Conservation (phyloP, 2,797 vertebrate genomes). For the Smutsia temminckii region DNA sequence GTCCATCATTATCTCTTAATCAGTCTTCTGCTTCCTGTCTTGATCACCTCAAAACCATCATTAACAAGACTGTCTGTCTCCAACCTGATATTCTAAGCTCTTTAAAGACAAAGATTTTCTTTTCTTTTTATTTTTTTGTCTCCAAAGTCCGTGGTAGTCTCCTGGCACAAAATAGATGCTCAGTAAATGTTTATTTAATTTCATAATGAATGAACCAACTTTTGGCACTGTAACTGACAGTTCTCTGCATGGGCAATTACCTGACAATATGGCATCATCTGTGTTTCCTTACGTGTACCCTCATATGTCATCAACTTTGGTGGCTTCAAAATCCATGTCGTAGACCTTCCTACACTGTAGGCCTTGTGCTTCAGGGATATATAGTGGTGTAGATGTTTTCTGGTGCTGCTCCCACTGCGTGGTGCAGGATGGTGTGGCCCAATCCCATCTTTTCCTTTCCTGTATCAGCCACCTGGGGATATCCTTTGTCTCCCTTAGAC, state of each 20-base stretch:
- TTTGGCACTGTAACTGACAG: not conserved
- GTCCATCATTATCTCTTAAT: not conserved
- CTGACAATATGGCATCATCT: not conserved
- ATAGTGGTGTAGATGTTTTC: fast-evolving
- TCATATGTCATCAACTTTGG: not conserved
- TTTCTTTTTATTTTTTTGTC: constrained; percentile 12
- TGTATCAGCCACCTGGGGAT: not conserved
- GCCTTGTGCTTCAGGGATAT: not conserved
- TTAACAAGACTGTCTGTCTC: not conserved
- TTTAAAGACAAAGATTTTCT: constrained; percentile 45
- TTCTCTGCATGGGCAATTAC: not conserved
- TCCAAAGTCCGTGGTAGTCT: not conserved
- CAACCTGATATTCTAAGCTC: not conserved
- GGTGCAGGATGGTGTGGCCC: not conserved
- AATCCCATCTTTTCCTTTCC: not conserved
- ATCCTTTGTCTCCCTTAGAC: not conserved
- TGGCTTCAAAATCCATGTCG: not conserved
- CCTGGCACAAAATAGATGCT: constrained; percentile 1
- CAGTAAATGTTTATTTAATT: not conserved
- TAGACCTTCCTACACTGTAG: fast-evolving
- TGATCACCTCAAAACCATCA: not conserved
- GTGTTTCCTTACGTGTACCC: not conserved
- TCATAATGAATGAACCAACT: not conserved
- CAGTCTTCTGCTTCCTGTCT: not conserved
- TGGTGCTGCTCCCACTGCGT: not conserved